Conservation (phyloP, 2,113 vertebrate species). For the Anarhynchus alexandrinus region DNA sequence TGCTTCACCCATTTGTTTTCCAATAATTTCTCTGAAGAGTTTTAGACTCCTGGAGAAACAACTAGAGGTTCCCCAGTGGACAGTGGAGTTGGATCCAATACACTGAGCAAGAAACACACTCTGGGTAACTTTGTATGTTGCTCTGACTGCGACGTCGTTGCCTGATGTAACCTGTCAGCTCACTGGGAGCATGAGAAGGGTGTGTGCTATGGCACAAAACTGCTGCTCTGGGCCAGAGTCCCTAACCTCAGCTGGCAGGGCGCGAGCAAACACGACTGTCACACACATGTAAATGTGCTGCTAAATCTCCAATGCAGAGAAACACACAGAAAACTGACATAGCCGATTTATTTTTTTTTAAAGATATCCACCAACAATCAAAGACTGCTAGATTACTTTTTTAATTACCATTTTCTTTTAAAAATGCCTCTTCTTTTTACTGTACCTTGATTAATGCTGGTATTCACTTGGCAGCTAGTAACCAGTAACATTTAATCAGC, state of each 20-base stretch:
- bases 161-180: neutral
- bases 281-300: neutral
- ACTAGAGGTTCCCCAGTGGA: neutral
- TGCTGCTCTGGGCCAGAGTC: neutral
- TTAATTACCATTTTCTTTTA: neutral
- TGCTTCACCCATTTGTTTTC: neutral
- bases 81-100: neutral
- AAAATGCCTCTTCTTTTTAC: neutral
- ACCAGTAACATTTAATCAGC: slow-evolving; percentile 43
- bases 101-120: neutral
- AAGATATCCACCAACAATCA: neutral
- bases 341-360: neutral
- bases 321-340: neutral
- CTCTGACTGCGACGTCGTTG: neutral
- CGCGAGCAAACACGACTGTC: neutral
- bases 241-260: neutral
- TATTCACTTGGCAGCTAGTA: slow-evolving; percentile 4
- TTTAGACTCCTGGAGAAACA: neutral
- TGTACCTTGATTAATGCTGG: neutral
- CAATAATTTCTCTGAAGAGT: neutral
- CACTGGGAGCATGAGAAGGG: neutral
- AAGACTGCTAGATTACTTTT: neutral
- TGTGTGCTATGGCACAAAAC: rapidly evolving
- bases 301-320: neutral
- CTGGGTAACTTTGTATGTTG: neutral